These are phyloP conservation scores for Ditylenchus weischeri DNA, from an alignment of 2,888 invertebrate genomes.

Conservation along the genomic window DNA sequence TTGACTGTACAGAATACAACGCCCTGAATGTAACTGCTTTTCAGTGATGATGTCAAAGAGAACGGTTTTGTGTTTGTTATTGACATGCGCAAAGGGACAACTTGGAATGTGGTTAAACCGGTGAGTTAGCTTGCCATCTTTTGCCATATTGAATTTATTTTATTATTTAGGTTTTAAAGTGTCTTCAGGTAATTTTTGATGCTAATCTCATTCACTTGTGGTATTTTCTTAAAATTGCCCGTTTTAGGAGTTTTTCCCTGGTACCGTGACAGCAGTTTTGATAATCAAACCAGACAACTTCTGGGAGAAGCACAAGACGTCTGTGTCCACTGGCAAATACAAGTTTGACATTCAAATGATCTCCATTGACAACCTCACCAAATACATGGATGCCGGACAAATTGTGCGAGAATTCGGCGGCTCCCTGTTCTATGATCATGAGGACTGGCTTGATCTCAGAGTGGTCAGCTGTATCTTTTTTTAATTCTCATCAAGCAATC, in stretches of 20 bases:
- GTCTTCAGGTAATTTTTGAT: slow-evolving; percentile 63
- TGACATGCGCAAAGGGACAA: slow-evolving; percentile 88
- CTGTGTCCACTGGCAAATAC: slow-evolving; percentile 77
- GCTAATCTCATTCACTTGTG: neutral
- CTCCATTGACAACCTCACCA: slow-evolving; percentile 86
- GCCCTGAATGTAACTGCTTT: slow-evolving; percentile 18
- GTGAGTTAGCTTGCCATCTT: slow-evolving; percentile 58
- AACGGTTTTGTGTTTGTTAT: slow-evolving; percentile 91
- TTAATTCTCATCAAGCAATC: neutral
- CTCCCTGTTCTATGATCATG: slow-evolving; percentile 86
- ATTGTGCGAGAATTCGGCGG: slow-evolving; percentile 85
- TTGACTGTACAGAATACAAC: too few relatives aligned
- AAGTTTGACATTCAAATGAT: slow-evolving; percentile 84
- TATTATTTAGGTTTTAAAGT: slow-evolving; percentile 72
- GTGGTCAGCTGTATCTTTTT: slow-evolving; percentile 18
- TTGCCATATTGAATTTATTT: neutral
- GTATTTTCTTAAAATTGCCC: neutral
- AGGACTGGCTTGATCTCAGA: slow-evolving; percentile 92
- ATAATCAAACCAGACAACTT: slow-evolving; percentile 98
- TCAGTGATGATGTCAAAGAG: slow-evolving; percentile 78
- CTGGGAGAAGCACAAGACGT: slow-evolving; percentile 98
- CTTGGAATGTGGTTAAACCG: slow-evolving; percentile 93
- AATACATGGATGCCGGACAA: slow-evolving; percentile 87
- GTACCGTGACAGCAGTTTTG: slow-evolving; percentile 79
- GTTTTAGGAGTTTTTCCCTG: slow-evolving; percentile 87